Evolutionary conservation across 2,888 invertebrate genomes (phyloP).

Genomic region (Mantis religiosa): DNA sequence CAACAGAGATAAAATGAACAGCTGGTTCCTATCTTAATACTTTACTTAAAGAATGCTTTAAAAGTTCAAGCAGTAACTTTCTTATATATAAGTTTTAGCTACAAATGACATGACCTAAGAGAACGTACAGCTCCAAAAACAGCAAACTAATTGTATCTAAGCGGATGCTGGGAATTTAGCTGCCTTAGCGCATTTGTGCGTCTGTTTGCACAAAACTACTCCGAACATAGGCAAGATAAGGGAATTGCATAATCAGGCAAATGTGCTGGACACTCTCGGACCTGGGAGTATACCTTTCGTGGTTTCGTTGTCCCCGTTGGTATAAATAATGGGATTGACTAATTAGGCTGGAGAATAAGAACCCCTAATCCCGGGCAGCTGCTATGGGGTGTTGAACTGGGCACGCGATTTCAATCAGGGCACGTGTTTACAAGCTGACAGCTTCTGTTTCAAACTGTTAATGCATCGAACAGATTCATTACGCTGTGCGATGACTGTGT

Average conservation of each 20-base stretch:
- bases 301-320: neutral
- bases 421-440: neutral
- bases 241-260: neutral
- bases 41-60: too few species aligned
- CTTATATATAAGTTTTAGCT: too few species aligned
- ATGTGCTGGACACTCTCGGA: neutral
- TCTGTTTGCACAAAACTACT: neutral
- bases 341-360: neutral
- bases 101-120: too few species aligned
- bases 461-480: neutral
- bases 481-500: neutral
- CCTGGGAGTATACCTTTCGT: neutral
- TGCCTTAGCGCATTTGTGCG: too few species aligned
- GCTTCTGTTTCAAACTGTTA: neutral
- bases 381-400: neutral
- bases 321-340: neutral
- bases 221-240: neutral
- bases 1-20: too few species aligned
- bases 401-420: neutral
- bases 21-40: too few species aligned
- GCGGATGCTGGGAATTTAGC: too few species aligned
- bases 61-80: too few species aligned
- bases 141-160: too few species aligned
- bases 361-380: neutral
- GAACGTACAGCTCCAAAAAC: too few species aligned